Conservation (phyloP, 2,797 vertebrate species). For the Enoplosus armatus region DNA sequence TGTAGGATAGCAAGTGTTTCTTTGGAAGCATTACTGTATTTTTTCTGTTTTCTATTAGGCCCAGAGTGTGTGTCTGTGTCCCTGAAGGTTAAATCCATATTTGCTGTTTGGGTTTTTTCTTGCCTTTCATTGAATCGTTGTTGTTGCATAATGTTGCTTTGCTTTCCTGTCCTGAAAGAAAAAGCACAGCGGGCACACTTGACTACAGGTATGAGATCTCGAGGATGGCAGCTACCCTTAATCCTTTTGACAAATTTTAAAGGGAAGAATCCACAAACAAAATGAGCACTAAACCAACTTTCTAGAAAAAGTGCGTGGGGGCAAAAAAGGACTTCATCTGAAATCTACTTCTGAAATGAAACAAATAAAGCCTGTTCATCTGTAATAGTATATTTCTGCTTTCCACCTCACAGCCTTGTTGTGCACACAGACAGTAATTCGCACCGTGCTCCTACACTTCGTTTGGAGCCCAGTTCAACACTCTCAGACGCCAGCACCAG, state of each 20-base stretch:
- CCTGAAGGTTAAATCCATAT: background rate
- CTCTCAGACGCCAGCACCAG: conserved; percentile 56
- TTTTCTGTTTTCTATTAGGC: background rate
- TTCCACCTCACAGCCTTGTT: conserved; percentile 80
- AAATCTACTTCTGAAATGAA: conserved; percentile 47
- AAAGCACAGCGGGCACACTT: background rate
- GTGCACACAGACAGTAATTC: conserved; percentile 75
- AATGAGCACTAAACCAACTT: conserved; percentile 33
- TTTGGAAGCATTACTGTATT: background rate
- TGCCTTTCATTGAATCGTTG: conserved; percentile 31
- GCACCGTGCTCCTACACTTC: conserved; percentile 65
- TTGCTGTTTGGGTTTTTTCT: conserved; percentile 6
- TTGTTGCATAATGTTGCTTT: conserved; percentile 61
- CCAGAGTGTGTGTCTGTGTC: background rate
- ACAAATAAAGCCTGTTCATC: conserved; percentile 56
- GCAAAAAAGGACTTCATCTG: conserved; percentile 37
- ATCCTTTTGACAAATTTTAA: conserved; percentile 22
- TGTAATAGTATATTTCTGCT: conserved; percentile 83
- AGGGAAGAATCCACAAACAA: conserved; percentile 3
- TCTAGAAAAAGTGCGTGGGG: background rate
- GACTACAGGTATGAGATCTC: conserved; percentile 20
- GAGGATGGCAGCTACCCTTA: conserved; percentile 15
- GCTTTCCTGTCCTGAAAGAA: conserved; percentile 55
- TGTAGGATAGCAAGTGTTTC: background rate
- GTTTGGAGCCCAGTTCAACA: conserved; percentile 63